A percentile compares a stretch with the other conserved stretches of the same genome.
Evolutionary conservation across 2,888 invertebrate genomes (phyloP).

Genomic region (Papilio elwesi): DNA sequence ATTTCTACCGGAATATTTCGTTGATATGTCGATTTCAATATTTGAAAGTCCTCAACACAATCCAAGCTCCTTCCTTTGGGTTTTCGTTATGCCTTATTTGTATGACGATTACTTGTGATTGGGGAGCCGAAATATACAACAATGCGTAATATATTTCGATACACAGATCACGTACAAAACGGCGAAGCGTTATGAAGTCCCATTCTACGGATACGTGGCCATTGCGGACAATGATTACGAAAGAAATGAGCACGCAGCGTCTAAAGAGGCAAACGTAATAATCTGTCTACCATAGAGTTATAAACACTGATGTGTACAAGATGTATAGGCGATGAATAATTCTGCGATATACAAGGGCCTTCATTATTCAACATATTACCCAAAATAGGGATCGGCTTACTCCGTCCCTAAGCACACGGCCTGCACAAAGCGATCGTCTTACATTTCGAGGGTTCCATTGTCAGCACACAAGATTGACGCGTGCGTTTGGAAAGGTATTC

Average conservation of each 20-base stretch:
- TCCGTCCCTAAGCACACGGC: neutral
- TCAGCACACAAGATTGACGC: neutral
- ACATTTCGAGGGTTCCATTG: neutral
- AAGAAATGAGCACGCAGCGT: neutral
- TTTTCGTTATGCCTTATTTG: no score
- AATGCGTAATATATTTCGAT: slow-evolving; percentile 5
- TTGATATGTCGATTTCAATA: no score
- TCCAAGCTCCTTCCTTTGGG: no score
- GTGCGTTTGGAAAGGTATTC: no score
- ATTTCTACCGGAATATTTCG: no score
- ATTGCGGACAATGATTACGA: neutral
- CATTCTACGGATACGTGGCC: slow-evolving; percentile 15
- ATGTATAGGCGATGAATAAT: neutral
- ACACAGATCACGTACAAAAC: slow-evolving; percentile 6
- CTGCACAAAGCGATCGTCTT: neutral
- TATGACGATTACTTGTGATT: neutral
- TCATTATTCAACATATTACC: neutral
- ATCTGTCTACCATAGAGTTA: no score
- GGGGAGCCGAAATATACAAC: slow-evolving; percentile 6
- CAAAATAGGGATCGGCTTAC: neutral
- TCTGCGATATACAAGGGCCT: neutral
- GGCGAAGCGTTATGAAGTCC: slow-evolving; percentile 10
- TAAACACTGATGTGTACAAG: no score
- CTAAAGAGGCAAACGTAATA: neutral
- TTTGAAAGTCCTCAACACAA: neutral